Percentiles rank a stretch among this genome's conserved stretches.
phyloP scores from a whole-genome alignment of 1,140 invertebrate species.

The Aphelenchoides avenae region DNA sequence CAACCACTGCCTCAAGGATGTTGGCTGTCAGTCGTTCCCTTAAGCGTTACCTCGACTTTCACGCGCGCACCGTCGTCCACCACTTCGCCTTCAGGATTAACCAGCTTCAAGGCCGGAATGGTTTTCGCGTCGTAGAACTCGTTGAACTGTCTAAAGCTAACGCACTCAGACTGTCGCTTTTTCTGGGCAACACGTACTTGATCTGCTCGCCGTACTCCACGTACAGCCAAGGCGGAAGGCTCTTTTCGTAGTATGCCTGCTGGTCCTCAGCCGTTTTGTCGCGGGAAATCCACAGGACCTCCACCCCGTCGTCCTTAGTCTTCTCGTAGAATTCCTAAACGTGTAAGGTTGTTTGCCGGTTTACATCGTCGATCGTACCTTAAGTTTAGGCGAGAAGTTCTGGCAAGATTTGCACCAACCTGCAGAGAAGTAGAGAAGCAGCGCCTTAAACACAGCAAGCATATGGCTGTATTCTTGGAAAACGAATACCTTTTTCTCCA shows the following conservation, averaged over 20 bases:
- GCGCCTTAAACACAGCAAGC: constrained; percentile 14
- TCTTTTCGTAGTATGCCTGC: constrained; percentile 28
- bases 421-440: constrained; percentile 20
- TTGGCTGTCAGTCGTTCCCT: no score
- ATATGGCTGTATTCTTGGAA: no score
- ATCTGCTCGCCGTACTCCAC: constrained; percentile 28
- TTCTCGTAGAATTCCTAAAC: constrained; percentile 36
- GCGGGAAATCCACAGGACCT: constrained; percentile 35
- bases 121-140: constrained; percentile 31
- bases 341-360: no score
- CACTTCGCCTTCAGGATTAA: constrained; percentile 25
- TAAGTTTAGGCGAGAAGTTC: constrained; percentile 18
- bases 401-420: constrained; percentile 16
- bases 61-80: constrained; percentile 24
- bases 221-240: constrained; percentile 26
- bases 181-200: constrained; percentile 12
- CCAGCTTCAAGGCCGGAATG: constrained; percentile 23
- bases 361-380: no score
- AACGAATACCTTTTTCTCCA: background rate
- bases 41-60: constrained; percentile 33
- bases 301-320: constrained; percentile 28
- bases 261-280: constrained; percentile 31
- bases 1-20: no score
- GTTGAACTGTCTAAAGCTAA: constrained; percentile 22
- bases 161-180: no score